phyloP scores from a whole-genome alignment of 1,140 invertebrate species.

The Brachionus calyciflorus region DNA sequence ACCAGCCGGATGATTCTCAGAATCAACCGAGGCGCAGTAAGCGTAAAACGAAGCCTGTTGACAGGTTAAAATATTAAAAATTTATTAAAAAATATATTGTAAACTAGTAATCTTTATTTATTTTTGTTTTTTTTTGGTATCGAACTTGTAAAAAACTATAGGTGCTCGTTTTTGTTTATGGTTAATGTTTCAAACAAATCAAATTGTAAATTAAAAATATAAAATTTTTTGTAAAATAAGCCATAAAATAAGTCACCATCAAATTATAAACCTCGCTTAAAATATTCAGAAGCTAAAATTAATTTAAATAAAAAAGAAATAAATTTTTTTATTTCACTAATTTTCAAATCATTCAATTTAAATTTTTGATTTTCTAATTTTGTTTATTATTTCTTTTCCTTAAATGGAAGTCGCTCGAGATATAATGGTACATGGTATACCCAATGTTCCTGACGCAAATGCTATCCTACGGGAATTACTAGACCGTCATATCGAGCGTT shows the following conservation, averaged over 20 bases:
- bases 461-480: background rate
- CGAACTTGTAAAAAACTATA: background rate
- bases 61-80: background rate
- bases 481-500: background rate
- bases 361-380: no score
- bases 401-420: background rate
- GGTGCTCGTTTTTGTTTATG: no score
- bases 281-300: no score
- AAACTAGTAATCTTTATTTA: background rate
- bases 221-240: no score
- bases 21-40: background rate
- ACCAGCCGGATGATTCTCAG: background rate
- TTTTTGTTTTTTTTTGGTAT: background rate
- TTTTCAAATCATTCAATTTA: no score
- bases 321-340: no score
- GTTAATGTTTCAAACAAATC: no score
- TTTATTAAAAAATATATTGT: background rate
- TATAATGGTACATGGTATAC: background rate
- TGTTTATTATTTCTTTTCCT: no score
- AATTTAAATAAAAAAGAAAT: no score
- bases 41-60: slow-evolving; percentile 1
- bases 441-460: background rate
- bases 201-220: no score
- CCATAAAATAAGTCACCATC: no score
- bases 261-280: no score